phyloP scores from a whole-genome alignment of 1,140 invertebrate genomes.

The Drosophila baimaii region DNA sequence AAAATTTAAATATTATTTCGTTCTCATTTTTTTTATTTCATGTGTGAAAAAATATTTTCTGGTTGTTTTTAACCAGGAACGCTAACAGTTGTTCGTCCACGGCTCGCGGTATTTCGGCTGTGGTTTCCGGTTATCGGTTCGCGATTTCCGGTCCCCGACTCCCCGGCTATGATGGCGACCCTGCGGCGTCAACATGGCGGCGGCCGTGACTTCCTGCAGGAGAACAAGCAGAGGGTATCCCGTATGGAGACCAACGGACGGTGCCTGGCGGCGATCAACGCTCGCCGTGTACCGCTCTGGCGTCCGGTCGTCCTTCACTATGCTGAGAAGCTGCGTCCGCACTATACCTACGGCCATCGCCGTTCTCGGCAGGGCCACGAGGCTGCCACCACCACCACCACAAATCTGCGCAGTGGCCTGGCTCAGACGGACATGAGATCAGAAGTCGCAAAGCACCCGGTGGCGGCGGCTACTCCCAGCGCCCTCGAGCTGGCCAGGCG shows the following conservation, averaged over 20 bases:
- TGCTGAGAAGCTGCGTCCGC: slow-evolving; percentile 29
- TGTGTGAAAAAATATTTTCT: background rate
- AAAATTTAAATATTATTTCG: background rate
- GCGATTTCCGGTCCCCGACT: background rate
- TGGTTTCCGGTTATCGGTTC: background rate
- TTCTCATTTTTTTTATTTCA: slow-evolving; percentile 1
- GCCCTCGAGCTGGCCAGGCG: background rate
- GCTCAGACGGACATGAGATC: slow-evolving; percentile 14
- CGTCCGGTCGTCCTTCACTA: slow-evolving; percentile 44
- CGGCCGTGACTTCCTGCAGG: slow-evolving; percentile 44
- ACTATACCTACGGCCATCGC: background rate
- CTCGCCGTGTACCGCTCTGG: slow-evolving; percentile 32
- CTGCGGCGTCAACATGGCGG: slow-evolving; percentile 24
- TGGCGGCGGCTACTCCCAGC: background rate
- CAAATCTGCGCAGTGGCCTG: slow-evolving; percentile 24
- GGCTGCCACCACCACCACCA: too few species aligned
- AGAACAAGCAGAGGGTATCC: slow-evolving; percentile 35
- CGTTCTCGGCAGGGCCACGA: background rate
- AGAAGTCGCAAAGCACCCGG: background rate
- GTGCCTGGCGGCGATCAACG: slow-evolving; percentile 13
- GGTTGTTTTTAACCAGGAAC: background rate
- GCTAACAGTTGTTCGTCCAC: too few species aligned
- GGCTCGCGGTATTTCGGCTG: too few species aligned
- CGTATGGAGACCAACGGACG: slow-evolving; percentile 28
- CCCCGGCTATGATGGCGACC: background rate